These are phyloP conservation scores for Cirrhinus molitorella DNA, from an alignment of 2,797 vertebrate species.

Conservation along the genomic window DNA sequence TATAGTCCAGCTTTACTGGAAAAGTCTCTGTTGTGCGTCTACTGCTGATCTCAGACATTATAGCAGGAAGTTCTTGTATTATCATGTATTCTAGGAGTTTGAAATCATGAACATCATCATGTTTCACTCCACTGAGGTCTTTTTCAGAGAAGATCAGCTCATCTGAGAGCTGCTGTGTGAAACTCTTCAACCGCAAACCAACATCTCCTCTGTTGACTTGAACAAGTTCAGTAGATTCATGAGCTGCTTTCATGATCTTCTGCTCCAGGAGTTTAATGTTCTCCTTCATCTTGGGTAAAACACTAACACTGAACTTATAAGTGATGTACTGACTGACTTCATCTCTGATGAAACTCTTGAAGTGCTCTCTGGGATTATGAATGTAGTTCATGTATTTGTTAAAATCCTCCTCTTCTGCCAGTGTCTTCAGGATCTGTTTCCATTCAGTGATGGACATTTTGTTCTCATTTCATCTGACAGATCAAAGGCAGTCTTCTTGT, in stretches of 20 bases:
- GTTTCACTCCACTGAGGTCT: background rate
- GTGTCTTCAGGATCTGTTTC: constrained; percentile 6
- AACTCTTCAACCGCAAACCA: constrained; percentile 54
- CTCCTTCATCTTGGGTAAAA: background rate
- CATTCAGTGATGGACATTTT: constrained; percentile 54
- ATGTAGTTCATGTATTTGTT: background rate
- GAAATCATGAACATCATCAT: constrained; percentile 42
- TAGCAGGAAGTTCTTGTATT: background rate
- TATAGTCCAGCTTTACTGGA: too few relatives aligned
- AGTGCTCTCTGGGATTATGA: accelerated
- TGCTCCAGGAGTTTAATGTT: background rate
- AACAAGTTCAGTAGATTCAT: constrained; percentile 54
- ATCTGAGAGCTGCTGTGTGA: constrained; percentile 28
- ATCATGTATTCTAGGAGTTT: background rate
- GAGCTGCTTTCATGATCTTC: background rate
- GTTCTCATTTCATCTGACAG: constrained; percentile 43
- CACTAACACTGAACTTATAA: background rate
- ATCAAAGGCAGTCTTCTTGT: constrained; percentile 47
- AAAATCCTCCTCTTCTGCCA: background rate
- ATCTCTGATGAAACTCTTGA: background rate
- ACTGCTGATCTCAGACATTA: too few relatives aligned
- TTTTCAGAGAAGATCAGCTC: background rate
- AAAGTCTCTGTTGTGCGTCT: too few relatives aligned
- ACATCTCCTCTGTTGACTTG: constrained; percentile 64
- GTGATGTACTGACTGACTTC: background rate